A percentile compares a stretch with the other conserved stretches of the same genome.
These are phyloP conservation scores for Urophycis tenuis DNA, from an alignment of 2,797 vertebrate species.

Conservation along the genomic window DNA sequence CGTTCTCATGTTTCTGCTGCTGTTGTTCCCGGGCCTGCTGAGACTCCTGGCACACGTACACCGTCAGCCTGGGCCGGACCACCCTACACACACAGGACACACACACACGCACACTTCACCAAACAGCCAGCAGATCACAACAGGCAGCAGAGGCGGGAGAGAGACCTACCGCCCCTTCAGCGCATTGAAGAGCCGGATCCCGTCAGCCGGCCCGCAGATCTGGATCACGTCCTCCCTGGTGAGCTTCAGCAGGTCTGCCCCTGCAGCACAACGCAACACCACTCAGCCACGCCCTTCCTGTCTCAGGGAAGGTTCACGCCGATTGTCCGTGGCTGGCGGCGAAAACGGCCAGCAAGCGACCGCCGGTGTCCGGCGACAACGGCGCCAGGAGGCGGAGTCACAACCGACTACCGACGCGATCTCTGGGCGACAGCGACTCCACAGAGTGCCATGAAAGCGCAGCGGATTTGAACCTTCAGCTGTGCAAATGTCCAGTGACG, in stretches of 20 bases:
- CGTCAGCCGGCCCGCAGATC: constrained; percentile 95
- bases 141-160: not conserved
- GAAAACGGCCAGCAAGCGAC: no score
- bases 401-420: no score
- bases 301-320: not conserved
- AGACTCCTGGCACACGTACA: constrained; percentile 96
- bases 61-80: constrained; percentile 88
- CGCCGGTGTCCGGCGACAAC: not conserved
- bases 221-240: constrained; percentile 96
- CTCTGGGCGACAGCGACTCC: no score
- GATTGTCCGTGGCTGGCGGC: no score
- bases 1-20: constrained; percentile 85
- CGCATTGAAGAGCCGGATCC: constrained; percentile 93
- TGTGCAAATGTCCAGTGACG: no score
- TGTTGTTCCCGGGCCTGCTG: constrained; percentile 78
- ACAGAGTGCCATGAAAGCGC: no score
- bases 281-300: no score
- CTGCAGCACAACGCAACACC: constrained; percentile 54
- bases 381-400: no score
- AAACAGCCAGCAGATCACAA: not conserved
- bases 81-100: constrained; percentile 64
- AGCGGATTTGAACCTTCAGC: no score
- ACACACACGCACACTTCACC: not conserved
- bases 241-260: constrained; percentile 89
- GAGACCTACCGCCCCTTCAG: constrained; percentile 84